Conservation (phyloP, 2,888 invertebrate species). For the Pterostichus niger region DNA sequence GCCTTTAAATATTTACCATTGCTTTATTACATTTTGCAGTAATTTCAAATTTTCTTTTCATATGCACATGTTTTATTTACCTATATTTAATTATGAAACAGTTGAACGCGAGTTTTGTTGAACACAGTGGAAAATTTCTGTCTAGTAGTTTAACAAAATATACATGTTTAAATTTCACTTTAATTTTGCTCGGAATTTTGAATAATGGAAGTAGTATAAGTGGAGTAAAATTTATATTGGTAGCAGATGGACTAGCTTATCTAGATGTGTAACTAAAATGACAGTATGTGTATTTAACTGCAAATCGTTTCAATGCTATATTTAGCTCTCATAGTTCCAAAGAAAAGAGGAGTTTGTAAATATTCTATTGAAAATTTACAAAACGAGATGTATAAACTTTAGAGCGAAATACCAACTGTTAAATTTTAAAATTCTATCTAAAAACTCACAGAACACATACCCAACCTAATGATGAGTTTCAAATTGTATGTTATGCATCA, state of each 20-base stretch:
- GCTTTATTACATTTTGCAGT: neutral
- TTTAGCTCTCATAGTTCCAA: neutral
- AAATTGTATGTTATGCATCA: too few relatives aligned
- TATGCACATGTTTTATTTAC: neutral
- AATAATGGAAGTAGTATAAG: too few relatives aligned
- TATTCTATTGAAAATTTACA: slow-evolving; percentile 1
- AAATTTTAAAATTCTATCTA: too few relatives aligned
- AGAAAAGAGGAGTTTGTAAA: neutral
- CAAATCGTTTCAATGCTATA: neutral
- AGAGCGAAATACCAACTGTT: too few relatives aligned
- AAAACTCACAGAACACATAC: too few relatives aligned
- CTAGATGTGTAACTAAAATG: slow-evolving; percentile 1
- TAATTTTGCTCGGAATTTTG: neutral
- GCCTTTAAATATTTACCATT: slow-evolving; percentile 2
- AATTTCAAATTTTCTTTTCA: slow-evolving; percentile 5
- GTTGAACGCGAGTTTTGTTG: neutral
- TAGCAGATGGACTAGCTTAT: neutral
- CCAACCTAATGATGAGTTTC: too few relatives aligned
- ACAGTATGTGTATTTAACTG: slow-evolving; percentile 11
- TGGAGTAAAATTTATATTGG: neutral
- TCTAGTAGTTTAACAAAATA: neutral
- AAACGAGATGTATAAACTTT: neutral
- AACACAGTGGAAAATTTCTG: neutral
- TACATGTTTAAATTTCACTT: slow-evolving; percentile 8
- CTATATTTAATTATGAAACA: neutral